Evolutionary conservation across 2,888 invertebrate species (phyloP), one percentile per base, ranked within the genome.

Genomic region (Rotaria socialis): DNA sequence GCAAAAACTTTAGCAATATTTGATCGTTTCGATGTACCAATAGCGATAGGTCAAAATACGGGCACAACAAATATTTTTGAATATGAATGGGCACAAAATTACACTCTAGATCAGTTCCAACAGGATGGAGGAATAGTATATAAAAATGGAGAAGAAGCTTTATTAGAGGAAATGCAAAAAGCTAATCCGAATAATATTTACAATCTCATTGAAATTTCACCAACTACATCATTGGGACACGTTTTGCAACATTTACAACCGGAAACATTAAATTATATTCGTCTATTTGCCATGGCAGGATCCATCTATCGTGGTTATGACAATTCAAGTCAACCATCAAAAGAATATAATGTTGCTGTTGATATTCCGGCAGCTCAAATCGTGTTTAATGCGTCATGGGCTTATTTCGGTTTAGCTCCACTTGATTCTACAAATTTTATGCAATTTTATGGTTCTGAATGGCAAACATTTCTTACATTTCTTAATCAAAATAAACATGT

Each of bases 71-170:
- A 8, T 47, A 47, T 43, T 2, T 43, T 22, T 6, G 80, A 80
- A 80, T 80, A 47, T 80, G 80, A 80, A 80, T 80, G 80, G 80
- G 80, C 80, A 80, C 80, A 80, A 80, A 47, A 80, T 47, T 80
- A 80, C n/a, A 47, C 80, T 19, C 47, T 80, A n/a, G 80, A 80
- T 14, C 80, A 80, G 10, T 80, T 80, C n/a, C 24, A 43, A 47
- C 19, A 47, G 3, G 80, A 80, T 24, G 80, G 80, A 47, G 80
- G 80, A n/a, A 80, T 14, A 8, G 47, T 80, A 11, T 80, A 43
- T 47, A 16, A 47, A 47, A 24, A 80, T 80, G 80, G 80, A 47
- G 80, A 80, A 80, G 80, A 80, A 11, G 80, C 80, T 47, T n/a
- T 80, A 24, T 43, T n/a, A 3, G 47, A 80, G 0, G 80, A 80